Conservation (phyloP, 2,888 invertebrate species). For the Tromatobia lineatoria region DNA sequence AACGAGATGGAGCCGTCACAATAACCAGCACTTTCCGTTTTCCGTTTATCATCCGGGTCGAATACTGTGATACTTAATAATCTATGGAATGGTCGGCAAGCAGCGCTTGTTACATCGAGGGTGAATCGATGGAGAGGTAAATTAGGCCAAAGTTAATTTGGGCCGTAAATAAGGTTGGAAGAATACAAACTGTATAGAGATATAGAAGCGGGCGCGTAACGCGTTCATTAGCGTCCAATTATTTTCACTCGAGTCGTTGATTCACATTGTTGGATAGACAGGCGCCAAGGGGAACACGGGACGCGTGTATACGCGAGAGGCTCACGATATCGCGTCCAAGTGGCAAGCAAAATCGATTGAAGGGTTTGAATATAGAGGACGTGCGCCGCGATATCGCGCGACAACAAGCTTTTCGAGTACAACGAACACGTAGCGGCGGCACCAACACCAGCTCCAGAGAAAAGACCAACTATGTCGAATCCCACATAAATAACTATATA, state of each 20-base stretch:
- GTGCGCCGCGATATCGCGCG: slow-evolving; percentile 37
- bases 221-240: slow-evolving; percentile 82
- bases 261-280: slow-evolving; percentile 49
- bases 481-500: slow-evolving; percentile 28
- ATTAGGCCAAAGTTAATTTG: slow-evolving; percentile 59
- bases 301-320: neutral
- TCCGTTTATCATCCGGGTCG: too few species aligned
- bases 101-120: neutral
- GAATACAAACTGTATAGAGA: slow-evolving; percentile 23
- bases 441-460: neutral
- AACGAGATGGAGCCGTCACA: too few species aligned
- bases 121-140: slow-evolving; percentile 26
- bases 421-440: slow-evolving; percentile 28
- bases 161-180: slow-evolving; percentile 3
- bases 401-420: slow-evolving; percentile 52
- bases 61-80: neutral
- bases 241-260: slow-evolving; percentile 78
- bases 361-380: slow-evolving; percentile 45
- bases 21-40: too few species aligned
- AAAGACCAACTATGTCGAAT: slow-evolving; percentile 5
- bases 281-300: slow-evolving; percentile 21
- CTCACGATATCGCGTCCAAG: slow-evolving; percentile 38
- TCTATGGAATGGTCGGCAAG: neutral
- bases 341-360: slow-evolving; percentile 56
- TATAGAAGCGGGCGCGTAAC: slow-evolving; percentile 26